These are phyloP conservation scores for Pseudococcus viburni DNA, from an alignment of 2,888 invertebrate species.

Conservation along the genomic window DNA sequence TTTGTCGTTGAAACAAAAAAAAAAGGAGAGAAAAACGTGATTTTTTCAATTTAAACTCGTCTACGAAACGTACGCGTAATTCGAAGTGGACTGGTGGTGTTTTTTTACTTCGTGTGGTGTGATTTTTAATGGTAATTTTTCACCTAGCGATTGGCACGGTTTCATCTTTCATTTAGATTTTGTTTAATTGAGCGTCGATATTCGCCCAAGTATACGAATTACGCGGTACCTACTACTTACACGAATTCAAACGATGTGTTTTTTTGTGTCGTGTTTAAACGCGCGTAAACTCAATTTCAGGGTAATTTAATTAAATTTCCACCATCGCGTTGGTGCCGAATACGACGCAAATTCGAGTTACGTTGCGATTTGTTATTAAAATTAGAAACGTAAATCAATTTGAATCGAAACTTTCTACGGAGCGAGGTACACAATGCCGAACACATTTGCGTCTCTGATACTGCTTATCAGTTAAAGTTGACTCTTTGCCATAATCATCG, in stretches of 20 bases:
- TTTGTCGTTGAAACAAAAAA: not conserved
- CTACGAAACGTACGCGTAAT: not conserved
- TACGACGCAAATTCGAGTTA: not conserved
- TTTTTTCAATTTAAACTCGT: constrained; percentile 35
- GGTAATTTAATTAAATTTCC: constrained; percentile 1
- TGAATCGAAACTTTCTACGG: not conserved
- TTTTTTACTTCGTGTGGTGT: not conserved
- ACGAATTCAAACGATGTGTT: not conserved
- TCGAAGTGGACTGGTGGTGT: not conserved
- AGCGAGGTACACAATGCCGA: not conserved
- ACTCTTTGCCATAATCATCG: not conserved
- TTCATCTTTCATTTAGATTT: constrained; percentile 9
- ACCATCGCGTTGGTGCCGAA: not conserved
- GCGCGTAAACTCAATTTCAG: not conserved
- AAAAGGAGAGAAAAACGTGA: not conserved
- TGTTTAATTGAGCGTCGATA: not conserved
- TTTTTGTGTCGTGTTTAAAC: not conserved
- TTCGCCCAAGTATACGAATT: not conserved
- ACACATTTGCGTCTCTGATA: not conserved
- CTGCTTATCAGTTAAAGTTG: not conserved
- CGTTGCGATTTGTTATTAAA: constrained; percentile 19
- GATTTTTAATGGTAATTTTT: not conserved
- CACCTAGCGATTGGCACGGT: not conserved
- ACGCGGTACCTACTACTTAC: not conserved
- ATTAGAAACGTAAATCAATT: constrained; percentile 2